Percentiles rank a stretch among this genome's conserved stretches.
phyloP scores from a whole-genome alignment of 2,113 vertebrate species.

The Numida meleagris region DNA sequence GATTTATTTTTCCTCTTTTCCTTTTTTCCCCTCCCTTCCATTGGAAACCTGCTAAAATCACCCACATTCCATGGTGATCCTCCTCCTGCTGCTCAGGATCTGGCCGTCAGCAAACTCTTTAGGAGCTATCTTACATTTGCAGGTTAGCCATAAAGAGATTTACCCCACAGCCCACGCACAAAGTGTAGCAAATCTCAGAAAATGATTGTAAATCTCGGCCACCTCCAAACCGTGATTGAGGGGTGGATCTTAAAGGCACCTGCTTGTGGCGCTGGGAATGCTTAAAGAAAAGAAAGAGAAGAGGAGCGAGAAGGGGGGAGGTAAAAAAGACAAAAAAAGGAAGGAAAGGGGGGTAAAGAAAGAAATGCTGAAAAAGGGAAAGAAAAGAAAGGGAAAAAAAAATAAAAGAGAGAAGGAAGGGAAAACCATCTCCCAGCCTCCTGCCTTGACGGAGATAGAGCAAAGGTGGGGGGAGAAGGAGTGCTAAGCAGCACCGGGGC shows the following conservation, averaged over 20 bases:
- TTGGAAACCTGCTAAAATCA: neutral
- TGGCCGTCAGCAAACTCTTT: neutral
- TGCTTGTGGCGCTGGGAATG: neutral
- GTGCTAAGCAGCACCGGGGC: neutral
- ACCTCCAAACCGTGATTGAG: accelerated
- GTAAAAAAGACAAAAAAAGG: neutral
- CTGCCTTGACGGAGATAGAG: neutral
- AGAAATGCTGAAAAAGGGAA: neutral
- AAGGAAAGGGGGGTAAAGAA: neutral
- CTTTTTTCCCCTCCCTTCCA: accelerated
- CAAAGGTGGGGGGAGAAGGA: neutral
- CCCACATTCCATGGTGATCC: neutral
- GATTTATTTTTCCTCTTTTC: accelerated
- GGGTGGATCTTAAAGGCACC: neutral
- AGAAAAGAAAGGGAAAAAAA: neutral
- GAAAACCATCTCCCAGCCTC: neutral
- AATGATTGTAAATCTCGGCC: neutral
- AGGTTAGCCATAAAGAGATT: neutral
- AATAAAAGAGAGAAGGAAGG: neutral
- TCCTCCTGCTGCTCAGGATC: neutral
- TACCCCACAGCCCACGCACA: accelerated
- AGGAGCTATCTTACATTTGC: neutral
- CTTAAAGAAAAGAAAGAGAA: neutral
- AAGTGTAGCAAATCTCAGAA: neutral
- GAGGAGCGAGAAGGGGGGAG: neutral